Evolutionary conservation across 1,140 invertebrate species (phyloP), one percentile per base, ranked within the genome.

Genomic region (Scaptomyza pallida): DNA sequence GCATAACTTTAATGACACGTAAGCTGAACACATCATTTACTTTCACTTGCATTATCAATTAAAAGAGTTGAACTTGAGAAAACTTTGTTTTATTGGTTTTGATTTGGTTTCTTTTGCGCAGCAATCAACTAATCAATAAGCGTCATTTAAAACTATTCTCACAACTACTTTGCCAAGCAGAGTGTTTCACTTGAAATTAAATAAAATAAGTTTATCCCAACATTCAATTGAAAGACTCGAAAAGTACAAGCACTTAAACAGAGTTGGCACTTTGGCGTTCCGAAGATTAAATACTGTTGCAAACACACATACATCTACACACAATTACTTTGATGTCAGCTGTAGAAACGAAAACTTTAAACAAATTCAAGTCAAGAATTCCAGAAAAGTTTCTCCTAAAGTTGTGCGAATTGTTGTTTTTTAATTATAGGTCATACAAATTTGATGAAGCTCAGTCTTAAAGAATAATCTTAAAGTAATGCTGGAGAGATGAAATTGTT

Each of bases 141-240:
- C 69, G 76, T 77, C 78, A 77, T 77, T 63, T 51, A 74, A 74
- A 85, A 85, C 60, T 86, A 86, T 55, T n/a, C 15, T 10, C 4
- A 4, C 9, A n/a, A 51, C 68, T 48, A 55, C 19, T 77, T 57
- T 73, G 47, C 26, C 72, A 48, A 41, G 40, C 19, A 57, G 15
- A 40, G 62, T 44, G 63, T 63, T 43, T 37, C 60, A 63, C 51
- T 63, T 12, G 33, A 54, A 72, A 83, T 85, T 72, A 85, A 70
- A 78, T 83, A 70, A 78, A 30, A 65, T 57, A 56, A 55, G 30
- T 77, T 44, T 61, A 51, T 26, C 44, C 26, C 15, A 37, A n/a
- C 64, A 68, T 48, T 51, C 23, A 21, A 54, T 44, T 44, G 9
- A 62, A 17, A 15, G 19, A 30, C 26, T 6, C 35, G 5, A 5